Evolutionary conservation across 2,113 vertebrate genomes (phyloP).

Genomic region (Amphiprion percula): DNA sequence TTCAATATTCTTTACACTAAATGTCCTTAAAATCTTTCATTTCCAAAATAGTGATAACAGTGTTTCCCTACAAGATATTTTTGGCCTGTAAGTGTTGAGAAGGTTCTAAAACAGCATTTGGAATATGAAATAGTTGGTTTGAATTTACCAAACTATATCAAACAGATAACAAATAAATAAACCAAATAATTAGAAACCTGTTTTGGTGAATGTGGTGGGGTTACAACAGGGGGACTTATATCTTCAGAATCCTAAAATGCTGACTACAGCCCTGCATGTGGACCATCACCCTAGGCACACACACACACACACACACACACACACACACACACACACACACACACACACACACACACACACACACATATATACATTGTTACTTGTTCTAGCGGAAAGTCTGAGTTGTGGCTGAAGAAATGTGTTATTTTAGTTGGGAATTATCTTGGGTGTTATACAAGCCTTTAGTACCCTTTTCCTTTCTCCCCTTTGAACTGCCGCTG

Average conservation of each 20-base stretch:
- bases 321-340: not conserved
- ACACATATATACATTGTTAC: conserved; percentile 4
- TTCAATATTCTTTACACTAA: too few species aligned
- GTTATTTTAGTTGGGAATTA: conserved; percentile 63
- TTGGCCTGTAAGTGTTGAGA: not conserved
- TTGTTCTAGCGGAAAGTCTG: conserved; percentile 32
- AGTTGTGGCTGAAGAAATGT: conserved; percentile 50
- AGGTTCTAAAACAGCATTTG: too few species aligned
- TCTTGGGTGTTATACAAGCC: conserved; percentile 63
- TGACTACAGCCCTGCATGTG: not conserved
- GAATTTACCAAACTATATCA: not conserved
- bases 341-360: not conserved
- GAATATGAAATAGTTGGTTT: not conserved
- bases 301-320: conserved; percentile 1
- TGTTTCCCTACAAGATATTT: too few species aligned
- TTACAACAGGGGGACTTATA: not conserved
- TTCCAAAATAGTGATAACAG: not conserved
- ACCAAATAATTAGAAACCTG: not conserved
- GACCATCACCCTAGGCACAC: not conserved
- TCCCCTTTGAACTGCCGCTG: conserved; percentile 76
- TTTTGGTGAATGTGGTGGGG: not conserved
- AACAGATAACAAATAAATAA: not conserved
- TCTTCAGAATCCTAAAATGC: not conserved
- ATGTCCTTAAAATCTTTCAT: too few species aligned
- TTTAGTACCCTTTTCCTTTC: conserved; percentile 64